Evolutionary conservation across 2,797 vertebrate genomes (phyloP).

Genomic region (Astyanax mexicanus): DNA sequence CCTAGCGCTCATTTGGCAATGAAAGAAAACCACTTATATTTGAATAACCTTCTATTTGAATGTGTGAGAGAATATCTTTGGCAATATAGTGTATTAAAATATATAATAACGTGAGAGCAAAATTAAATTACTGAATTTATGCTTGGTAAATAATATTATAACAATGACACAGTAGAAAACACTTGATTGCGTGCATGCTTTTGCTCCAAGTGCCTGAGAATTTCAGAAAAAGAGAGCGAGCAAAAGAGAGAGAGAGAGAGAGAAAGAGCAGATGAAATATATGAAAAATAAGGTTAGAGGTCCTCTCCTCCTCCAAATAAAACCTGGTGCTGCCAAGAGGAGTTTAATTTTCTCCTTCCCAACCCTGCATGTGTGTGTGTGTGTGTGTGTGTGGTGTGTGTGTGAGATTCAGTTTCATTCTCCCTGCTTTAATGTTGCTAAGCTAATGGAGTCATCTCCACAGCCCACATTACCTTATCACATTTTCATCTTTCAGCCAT

Average conservation of each 20-base stretch:
- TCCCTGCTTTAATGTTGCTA: conserved; percentile 29
- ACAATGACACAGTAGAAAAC: too few relatives aligned
- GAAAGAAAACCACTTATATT: too few relatives aligned
- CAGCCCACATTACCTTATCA: conserved; percentile 34
- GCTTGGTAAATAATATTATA: too few relatives aligned
- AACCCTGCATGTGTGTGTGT: conserved; percentile 12
- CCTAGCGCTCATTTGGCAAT: too few relatives aligned
- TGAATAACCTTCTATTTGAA: too few relatives aligned
- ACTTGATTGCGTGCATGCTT: too few relatives aligned
- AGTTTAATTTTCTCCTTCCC: conserved; percentile 37
- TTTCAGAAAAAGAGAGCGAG: conserved; percentile 12
- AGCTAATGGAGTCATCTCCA: conserved; percentile 38
- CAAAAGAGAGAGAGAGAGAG: neutral
- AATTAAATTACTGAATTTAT: too few relatives aligned
- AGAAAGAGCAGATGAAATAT: conserved; percentile 38
- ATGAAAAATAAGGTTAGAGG: conserved; percentile 34
- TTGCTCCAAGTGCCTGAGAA: too few relatives aligned
- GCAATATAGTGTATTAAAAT: too few relatives aligned
- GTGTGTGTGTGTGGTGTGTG: conserved; percentile 13
- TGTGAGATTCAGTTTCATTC: neutral
- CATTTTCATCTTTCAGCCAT: conserved; percentile 32
- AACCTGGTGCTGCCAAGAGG: conserved; percentile 27
- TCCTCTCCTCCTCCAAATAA: conserved; percentile 30
- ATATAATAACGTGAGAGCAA: too few relatives aligned
- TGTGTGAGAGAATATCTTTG: too few relatives aligned